Evolutionary conservation across 1,140 invertebrate species (phyloP).

Genomic region (Cecropterus lyciades): DNA sequence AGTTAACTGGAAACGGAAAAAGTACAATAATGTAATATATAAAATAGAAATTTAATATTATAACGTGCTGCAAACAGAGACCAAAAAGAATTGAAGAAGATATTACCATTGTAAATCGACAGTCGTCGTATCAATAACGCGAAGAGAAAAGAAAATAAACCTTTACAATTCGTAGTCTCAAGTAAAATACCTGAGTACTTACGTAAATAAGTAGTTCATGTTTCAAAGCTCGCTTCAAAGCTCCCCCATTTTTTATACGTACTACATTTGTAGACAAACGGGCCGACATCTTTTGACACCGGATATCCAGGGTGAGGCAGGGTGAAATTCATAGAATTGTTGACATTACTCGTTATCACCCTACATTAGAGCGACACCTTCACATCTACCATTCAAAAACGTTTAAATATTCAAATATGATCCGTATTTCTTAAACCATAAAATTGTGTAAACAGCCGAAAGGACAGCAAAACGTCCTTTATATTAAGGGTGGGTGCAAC

Average conservation of each 20-base stretch:
- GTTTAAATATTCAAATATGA: neutral
- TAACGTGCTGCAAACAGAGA: too few species aligned
- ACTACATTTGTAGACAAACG: slow-evolving; percentile 28
- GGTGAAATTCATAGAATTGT: slow-evolving; percentile 54
- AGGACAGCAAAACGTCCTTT: slow-evolving; percentile 1
- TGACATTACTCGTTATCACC: slow-evolving; percentile 62
- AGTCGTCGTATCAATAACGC: too few species aligned
- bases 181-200: neutral
- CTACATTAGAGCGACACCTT: slow-evolving; percentile 22
- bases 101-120: too few species aligned
- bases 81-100: too few species aligned
- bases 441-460: neutral
- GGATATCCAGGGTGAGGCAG: slow-evolving; percentile 55
- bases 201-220: slow-evolving; percentile 4
- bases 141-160: neutral
- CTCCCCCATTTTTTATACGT: slow-evolving; percentile 28
- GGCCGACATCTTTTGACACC: slow-evolving; percentile 54
- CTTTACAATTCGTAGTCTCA: neutral
- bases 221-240: slow-evolving; percentile 6
- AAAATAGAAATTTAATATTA: too few species aligned
- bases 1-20: too few species aligned
- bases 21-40: too few species aligned
- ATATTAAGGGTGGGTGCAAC: slow-evolving; percentile 40
- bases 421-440: neutral
- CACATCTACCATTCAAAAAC: neutral